These are phyloP conservation scores for Piscicola geometra DNA, from an alignment of 2,888 invertebrate genomes.

Conservation along the genomic window DNA sequence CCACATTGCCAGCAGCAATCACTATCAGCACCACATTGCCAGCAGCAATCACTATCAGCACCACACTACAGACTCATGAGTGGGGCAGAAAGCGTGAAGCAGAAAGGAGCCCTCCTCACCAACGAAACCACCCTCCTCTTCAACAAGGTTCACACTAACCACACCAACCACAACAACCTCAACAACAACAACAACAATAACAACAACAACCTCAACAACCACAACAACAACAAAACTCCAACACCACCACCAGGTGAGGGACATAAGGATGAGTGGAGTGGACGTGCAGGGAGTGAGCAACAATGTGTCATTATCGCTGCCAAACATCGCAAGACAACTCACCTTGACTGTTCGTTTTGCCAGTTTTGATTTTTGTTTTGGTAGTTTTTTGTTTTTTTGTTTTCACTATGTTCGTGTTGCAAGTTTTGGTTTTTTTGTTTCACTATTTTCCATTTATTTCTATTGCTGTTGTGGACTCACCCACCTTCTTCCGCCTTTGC, in stretches of 20 bases:
- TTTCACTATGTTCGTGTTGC: background rate
- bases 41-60: too few species aligned
- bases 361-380: background rate
- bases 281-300: conserved; percentile 22
- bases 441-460: background rate
- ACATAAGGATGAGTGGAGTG: background rate
- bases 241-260: too few species aligned
- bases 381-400: background rate
- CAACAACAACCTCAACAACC: too few species aligned
- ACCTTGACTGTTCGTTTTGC: background rate
- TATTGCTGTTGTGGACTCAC: too few species aligned
- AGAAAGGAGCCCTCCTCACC: conserved; percentile 2
- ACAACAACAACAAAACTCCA: too few species aligned
- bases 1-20: too few species aligned
- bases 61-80: background rate
- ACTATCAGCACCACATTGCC: too few species aligned
- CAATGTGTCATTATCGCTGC: background rate
- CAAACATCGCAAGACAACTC: conserved; percentile 8
- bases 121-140: background rate
- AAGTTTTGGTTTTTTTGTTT: background rate
- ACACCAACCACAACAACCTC: too few species aligned
- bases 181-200: too few species aligned
- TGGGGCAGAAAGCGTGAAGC: background rate
- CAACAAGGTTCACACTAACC: conserved; percentile 1
- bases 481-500: background rate